Evolutionary conservation across 2,113 vertebrate genomes (phyloP), one percentile per base, ranked within the genome.

Genomic region (Poeciliopsis prolifica): DNA sequence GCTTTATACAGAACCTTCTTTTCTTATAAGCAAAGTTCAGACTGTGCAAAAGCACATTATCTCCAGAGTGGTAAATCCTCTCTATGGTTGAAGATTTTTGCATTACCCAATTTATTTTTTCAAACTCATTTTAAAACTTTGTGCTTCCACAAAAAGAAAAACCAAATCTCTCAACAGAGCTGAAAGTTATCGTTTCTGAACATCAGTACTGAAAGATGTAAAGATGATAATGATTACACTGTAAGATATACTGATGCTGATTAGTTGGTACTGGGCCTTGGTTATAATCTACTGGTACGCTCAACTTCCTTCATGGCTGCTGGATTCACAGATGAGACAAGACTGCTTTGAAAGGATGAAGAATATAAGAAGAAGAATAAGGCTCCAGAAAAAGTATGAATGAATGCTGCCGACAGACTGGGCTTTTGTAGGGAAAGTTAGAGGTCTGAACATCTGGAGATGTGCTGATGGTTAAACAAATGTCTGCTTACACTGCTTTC

Each of bases 401-500:
- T 35, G 88, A 87, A 88, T 82, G n/a, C 24, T 69, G 81, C 74
- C 78, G 81, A 61, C 71, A 62, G 65, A 65, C 68, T 77, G 48
- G 74, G 51, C 61, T 67, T 61, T 54, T 63, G 61, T 85, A 89
- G 90, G 81, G 84, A 89, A 78, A 77, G 75, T 83, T 88, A 80
- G 87, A 87, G 89, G 90, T 93, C 93, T 93, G 91, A 80, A 86
- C 92, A 92, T 81, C 92, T 93, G 92, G 92, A 91, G 88, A 90
- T 87, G 92, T 94, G 90, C 89, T 92, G 88, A 74, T 89, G 33
- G 88, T 84, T 71, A 82, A 79, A 84, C 71, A 86, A 77, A 80
- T 86, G 79, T 83, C 74, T 94, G 83, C 89, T 92, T 95, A 92
- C 94, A 94, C 94, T 95, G 94, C 94, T 94, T 95, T 95, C 94